These are phyloP conservation scores for Cossypha dichroa DNA, from an alignment of 2,797 vertebrate genomes.

Conservation along the genomic window DNA sequence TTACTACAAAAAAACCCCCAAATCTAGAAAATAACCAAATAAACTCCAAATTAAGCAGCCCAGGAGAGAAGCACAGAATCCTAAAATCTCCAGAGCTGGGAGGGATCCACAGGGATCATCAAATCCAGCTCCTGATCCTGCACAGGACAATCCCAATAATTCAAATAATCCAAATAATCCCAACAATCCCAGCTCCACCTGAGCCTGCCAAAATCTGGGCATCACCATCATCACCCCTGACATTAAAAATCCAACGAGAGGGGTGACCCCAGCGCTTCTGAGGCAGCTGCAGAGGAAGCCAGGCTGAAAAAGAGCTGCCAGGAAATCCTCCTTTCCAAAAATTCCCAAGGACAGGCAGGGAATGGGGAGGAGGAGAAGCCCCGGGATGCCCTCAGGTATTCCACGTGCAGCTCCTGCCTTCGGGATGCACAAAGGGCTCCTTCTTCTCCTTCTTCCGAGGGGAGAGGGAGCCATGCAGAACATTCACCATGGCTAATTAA, in stretches of 20 bases:
- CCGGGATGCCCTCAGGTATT: slow-evolving; percentile 45
- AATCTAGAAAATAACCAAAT: too few species aligned
- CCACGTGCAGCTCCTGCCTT: slow-evolving; percentile 31
- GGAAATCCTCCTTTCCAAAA: background rate
- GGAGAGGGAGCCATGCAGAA: slow-evolving; percentile 50
- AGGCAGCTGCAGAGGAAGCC: background rate
- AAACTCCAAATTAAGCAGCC: too few species aligned
- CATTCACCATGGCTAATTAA: slow-evolving; percentile 70
- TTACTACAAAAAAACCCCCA: too few species aligned
- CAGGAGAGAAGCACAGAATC: too few species aligned
- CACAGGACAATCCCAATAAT: too few species aligned
- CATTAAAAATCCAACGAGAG: rapidly evolving
- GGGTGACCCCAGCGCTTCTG: background rate
- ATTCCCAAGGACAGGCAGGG: background rate
- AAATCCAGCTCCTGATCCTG: too few species aligned
- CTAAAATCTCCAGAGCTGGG: too few species aligned
- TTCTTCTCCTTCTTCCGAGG: slow-evolving; percentile 19
- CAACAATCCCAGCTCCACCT: background rate
- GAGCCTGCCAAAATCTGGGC: background rate
- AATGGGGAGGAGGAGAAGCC: background rate
- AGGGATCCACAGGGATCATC: too few species aligned
- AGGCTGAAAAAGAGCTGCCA: background rate
- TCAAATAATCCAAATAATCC: background rate
- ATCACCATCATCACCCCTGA: background rate
- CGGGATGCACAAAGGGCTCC: slow-evolving; percentile 57